Conservation (phyloP, 2,113 vertebrate genomes). For the Eclectus roratus region DNA sequence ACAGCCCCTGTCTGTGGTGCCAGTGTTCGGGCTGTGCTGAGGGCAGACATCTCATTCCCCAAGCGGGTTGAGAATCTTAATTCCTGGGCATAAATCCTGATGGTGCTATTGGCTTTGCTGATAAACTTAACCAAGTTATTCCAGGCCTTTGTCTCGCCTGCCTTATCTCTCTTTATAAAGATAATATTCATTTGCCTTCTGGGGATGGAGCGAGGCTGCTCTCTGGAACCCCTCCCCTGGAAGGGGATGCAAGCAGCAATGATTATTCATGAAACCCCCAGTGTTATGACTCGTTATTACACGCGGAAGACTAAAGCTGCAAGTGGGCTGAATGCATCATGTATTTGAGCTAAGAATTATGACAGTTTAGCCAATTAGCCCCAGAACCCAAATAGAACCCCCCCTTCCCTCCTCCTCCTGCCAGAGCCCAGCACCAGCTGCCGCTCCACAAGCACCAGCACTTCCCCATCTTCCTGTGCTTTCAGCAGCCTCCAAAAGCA, state of each 20-base stretch:
- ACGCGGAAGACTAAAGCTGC: background rate
- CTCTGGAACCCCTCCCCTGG: background rate
- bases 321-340: background rate
- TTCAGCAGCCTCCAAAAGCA: background rate
- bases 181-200: background rate
- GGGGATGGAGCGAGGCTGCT: background rate
- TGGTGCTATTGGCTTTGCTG: background rate
- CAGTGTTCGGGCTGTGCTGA: background rate
- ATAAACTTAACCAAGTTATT: background rate
- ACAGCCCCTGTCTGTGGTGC: fast-evolving
- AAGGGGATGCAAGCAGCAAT: background rate
- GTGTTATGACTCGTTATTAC: background rate
- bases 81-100: background rate
- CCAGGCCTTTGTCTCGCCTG: background rate
- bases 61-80: fast-evolving
- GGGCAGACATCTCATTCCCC: background rate
- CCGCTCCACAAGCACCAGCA: background rate
- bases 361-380: background rate
- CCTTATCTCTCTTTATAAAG: background rate
- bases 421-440: conserved; percentile 3
- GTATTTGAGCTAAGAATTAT: conserved; percentile 7
- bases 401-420: background rate
- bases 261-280: conserved; percentile 8
- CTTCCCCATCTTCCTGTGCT: background rate
- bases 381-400: background rate